Percentiles rank a stretch among this genome's conserved stretches.
Conservation (phyloP, 2,113 vertebrate genomes). For the Alligator sinensis region DNA sequence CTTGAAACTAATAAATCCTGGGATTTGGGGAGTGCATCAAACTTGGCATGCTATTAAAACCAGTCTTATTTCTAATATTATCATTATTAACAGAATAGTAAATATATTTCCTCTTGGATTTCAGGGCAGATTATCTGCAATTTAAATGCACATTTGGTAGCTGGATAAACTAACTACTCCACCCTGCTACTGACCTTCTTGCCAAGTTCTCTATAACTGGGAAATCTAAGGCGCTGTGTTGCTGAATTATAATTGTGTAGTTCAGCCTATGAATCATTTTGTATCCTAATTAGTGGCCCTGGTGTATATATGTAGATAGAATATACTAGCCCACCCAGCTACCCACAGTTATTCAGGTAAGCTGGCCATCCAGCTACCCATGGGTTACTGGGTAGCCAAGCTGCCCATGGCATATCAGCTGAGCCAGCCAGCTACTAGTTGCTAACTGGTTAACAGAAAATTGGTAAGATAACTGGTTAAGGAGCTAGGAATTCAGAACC, state of each 20-base stretch:
- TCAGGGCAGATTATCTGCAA: slow-evolving; percentile 18
- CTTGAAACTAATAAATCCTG: slow-evolving; percentile 64
- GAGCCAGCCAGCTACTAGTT: not conserved
- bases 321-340: not conserved
- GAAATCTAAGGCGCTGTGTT: not conserved
- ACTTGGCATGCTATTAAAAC: slow-evolving; percentile 39
- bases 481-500: not conserved
- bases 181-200: not conserved
- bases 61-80: slow-evolving; percentile 54
- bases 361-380: not conserved
- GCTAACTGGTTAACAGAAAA: not conserved
- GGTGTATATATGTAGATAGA: not conserved
- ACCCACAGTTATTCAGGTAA: not conserved
- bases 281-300: not conserved
- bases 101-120: slow-evolving; percentile 35
- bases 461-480: not conserved
- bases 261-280: not conserved
- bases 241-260: not conserved
- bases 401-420: not conserved
- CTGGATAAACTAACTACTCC: not conserved
- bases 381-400: not conserved
- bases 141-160: slow-evolving; percentile 37
- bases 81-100: slow-evolving; percentile 58
- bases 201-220: not conserved
- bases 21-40: slow-evolving; percentile 58